Percentiles rank a stretch among this genome's conserved stretches.
These are phyloP conservation scores for Otolemur crassicaudatus DNA, from an alignment of 2,797 vertebrate species.

Conservation along the genomic window DNA sequence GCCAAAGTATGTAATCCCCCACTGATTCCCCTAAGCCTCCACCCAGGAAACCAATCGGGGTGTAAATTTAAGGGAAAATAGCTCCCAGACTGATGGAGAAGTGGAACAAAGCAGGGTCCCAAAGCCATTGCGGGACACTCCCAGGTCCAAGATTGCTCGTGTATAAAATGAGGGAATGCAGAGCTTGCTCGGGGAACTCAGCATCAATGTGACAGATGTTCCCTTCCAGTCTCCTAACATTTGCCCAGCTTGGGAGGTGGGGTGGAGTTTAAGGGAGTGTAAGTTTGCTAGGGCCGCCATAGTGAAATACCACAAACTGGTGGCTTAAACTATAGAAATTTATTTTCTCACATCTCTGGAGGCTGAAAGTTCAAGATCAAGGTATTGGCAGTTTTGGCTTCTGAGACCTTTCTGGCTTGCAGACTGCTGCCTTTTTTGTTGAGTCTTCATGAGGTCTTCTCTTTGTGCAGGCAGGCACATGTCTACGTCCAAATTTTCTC, in stretches of 20 bases:
- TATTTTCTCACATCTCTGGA: neutral
- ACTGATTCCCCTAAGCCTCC: neutral
- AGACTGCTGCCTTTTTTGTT: neutral
- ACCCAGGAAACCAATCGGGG: too few species aligned
- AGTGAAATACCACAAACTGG: neutral
- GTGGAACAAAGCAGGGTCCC: neutral
- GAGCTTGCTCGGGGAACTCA: neutral
- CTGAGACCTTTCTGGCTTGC: neutral
- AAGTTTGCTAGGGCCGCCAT: neutral
- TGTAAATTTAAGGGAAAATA: neutral
- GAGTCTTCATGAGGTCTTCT: neutral
- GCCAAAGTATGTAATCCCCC: fast-evolving
- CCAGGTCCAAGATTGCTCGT: neutral
- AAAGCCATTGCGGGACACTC: neutral
- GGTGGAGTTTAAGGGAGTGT: neutral
- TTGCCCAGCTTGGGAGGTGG: neutral
- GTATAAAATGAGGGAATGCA: neutral
- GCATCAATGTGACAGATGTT: neutral
- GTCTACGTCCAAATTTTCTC: neutral
- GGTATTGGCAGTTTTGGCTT: neutral
- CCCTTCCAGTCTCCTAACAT: neutral
- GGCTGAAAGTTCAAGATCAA: neutral
- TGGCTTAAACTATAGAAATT: neutral
- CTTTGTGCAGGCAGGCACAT: fast-evolving
- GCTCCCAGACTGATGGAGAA: neutral